Conservation (phyloP, 2,888 invertebrate species). For the Congeria kusceri region DNA sequence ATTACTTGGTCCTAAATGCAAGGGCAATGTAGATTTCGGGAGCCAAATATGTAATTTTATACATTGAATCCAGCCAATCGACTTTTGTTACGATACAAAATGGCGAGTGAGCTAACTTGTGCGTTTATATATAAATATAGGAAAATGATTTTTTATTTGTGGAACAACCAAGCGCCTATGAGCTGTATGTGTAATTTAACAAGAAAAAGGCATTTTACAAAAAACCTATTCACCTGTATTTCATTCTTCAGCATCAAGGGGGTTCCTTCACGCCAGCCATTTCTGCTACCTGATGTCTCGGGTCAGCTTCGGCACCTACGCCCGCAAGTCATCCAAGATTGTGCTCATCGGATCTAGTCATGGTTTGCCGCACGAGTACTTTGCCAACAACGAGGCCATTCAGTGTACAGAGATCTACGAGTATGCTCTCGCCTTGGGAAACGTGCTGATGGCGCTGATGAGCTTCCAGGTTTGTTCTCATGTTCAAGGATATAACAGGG, state of each 20-base stretch:
- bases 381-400: slow-evolving; percentile 93
- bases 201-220: too few relatives aligned
- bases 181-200: too few relatives aligned
- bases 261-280: slow-evolving; percentile 95
- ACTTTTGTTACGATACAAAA: too few relatives aligned
- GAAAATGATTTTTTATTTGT: too few relatives aligned
- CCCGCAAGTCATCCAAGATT: slow-evolving; percentile 88
- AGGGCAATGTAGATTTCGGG: too few relatives aligned
- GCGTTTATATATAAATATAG: too few relatives aligned
- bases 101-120: too few relatives aligned
- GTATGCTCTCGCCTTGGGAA: slow-evolving; percentile 94
- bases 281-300: slow-evolving; percentile 97
- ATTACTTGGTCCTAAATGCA: too few relatives aligned
- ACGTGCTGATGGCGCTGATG: slow-evolving; percentile 90
- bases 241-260: slow-evolving; percentile 87
- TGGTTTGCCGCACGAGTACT: slow-evolving; percentile 84
- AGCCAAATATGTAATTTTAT: too few relatives aligned
- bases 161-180: too few relatives aligned
- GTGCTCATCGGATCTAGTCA: slow-evolving; percentile 93
- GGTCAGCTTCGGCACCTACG: slow-evolving; percentile 88
- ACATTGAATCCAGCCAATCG: too few relatives aligned
- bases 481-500: too few relatives aligned
- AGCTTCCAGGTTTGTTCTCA: slow-evolving; percentile 89
- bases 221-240: not conserved
- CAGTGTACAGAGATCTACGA: slow-evolving; percentile 98